Conservation (phyloP, 2,888 invertebrate species). For the Lapara coniferarum region DNA sequence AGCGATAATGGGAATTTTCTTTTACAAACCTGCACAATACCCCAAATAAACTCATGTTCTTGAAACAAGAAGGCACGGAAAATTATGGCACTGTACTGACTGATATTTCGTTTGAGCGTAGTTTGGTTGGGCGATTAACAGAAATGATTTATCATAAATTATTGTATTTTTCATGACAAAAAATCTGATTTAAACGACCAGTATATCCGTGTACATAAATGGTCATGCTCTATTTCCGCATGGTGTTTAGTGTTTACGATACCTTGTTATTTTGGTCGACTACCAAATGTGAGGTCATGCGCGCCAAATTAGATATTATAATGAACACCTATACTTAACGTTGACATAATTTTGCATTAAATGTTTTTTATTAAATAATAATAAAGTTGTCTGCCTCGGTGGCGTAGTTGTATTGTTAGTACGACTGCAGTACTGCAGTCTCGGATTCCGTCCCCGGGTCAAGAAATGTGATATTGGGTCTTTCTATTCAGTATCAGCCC, state of each 20-base stretch:
- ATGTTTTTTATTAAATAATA: background rate
- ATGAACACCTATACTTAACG: conserved; percentile 36
- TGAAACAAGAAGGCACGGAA: background rate
- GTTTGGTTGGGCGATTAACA: background rate
- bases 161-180: conserved; percentile 2
- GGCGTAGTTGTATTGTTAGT: too few species aligned
- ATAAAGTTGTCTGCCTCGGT: background rate
- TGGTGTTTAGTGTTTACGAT: conserved; percentile 54
- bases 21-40: background rate
- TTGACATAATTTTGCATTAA: background rate
- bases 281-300: conserved; percentile 55
- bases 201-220: conserved; percentile 46
- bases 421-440: too few species aligned
- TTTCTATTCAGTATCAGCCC: too few species aligned
- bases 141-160: background rate
- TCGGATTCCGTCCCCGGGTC: too few species aligned
- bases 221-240: conserved; percentile 57
- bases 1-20: conserved; percentile 9
- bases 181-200: conserved; percentile 30
- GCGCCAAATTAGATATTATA: conserved; percentile 52
- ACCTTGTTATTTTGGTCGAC: conserved; percentile 49
- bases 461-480: too few species aligned
- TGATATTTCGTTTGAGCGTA: background rate
- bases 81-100: background rate
- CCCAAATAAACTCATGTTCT: background rate